Evolutionary conservation across 1,140 invertebrate species (phyloP).

Genomic region (Phthorimaea operculella): DNA sequence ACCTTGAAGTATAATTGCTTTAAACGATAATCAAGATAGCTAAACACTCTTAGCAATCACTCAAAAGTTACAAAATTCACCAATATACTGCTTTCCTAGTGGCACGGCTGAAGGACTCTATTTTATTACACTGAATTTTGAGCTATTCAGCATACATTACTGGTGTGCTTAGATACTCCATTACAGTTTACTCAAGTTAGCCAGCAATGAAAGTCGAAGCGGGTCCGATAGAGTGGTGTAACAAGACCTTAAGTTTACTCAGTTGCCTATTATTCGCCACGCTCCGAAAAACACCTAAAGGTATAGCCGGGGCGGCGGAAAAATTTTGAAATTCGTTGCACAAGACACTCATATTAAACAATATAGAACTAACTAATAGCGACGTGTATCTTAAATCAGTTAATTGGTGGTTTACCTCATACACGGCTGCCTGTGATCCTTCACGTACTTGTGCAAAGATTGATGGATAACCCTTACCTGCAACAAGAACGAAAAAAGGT

Average conservation of each 20-base stretch:
- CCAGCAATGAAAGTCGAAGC: too few species aligned
- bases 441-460: constrained; percentile 23
- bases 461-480: constrained; percentile 41
- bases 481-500: constrained; percentile 32
- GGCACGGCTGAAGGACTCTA: constrained; percentile 51
- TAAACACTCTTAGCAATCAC: constrained; percentile 27
- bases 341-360: constrained; percentile 62
- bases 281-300: constrained; percentile 65
- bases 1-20: constrained; percentile 34
- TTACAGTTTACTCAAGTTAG: too few species aligned
- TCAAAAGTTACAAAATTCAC: constrained; percentile 40
- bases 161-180: too few species aligned
- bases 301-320: constrained; percentile 54
- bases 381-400: constrained; percentile 50
- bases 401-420: constrained; percentile 59
- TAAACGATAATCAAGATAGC: constrained; percentile 23
- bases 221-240: too few species aligned
- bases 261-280: constrained; percentile 65
- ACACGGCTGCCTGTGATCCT: constrained; percentile 14
- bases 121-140: too few species aligned
- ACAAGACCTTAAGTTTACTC: too few species aligned
- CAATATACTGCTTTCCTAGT: constrained; percentile 59
- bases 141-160: too few species aligned
- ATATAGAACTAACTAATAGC: constrained; percentile 56
- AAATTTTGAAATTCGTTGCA: constrained; percentile 64